phyloP scores from a whole-genome alignment of 2,888 invertebrate genomes.

The Oscheius onirici region DNA sequence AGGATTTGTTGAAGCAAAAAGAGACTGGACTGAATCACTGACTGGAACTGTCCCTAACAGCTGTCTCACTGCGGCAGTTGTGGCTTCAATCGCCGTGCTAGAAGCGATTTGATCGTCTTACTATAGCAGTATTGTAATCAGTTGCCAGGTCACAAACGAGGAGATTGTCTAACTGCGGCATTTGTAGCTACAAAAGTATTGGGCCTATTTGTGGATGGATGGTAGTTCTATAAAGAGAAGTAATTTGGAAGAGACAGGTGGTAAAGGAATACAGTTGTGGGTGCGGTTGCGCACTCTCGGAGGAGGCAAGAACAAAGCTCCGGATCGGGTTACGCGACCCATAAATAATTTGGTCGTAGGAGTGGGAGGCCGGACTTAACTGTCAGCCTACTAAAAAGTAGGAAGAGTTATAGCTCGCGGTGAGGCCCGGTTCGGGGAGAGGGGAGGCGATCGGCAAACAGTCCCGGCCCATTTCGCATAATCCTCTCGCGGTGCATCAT shows the following conservation, averaged over 20 bases:
- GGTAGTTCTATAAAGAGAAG: neutral
- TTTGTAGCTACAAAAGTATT: neutral
- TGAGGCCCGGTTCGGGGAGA: neutral
- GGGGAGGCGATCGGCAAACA: conserved; percentile 23
- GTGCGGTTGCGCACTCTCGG: neutral
- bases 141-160: too few species aligned
- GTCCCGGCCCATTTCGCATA: conserved; percentile 31
- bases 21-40: neutral
- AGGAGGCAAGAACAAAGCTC: conserved; percentile 5
- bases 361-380: neutral
- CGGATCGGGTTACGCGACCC: conserved; percentile 24
- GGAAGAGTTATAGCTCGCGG: conserved; percentile 14
- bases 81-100: too few species aligned
- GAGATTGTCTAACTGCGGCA: neutral
- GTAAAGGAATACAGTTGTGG: conserved; percentile 3
- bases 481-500: conserved; percentile 32
- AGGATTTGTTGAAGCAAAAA: too few species aligned
- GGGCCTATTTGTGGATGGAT: neutral
- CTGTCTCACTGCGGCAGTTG: too few species aligned
- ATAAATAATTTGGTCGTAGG: conserved; percentile 21
- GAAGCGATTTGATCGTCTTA: too few species aligned
- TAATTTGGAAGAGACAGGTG: neutral
- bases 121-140: too few species aligned
- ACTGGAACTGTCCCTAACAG: too few species aligned
- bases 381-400: conserved; percentile 11